phyloP scores from a whole-genome alignment of 2,888 invertebrate genomes.

The Hypercompe scribonia region DNA sequence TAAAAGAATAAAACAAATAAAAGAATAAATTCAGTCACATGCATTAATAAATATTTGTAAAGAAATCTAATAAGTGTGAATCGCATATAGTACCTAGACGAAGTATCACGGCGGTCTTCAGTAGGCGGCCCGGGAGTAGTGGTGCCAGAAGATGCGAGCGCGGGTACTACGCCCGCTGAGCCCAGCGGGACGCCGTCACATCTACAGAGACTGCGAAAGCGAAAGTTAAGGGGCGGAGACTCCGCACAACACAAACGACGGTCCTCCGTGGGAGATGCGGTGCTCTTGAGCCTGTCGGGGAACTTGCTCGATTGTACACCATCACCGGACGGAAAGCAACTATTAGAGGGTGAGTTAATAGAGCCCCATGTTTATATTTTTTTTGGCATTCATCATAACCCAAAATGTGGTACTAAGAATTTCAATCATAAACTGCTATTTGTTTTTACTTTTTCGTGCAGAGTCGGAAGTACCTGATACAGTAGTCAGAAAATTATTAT shows the following conservation, averaged over 20 bases:
- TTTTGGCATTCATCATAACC: neutral
- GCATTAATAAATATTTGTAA: neutral
- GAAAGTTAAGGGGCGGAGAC: slow-evolving; percentile 89
- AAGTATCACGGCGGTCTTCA: slow-evolving; percentile 82
- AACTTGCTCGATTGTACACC: slow-evolving; percentile 96
- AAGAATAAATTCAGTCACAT: neutral
- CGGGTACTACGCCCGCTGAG: slow-evolving; percentile 43
- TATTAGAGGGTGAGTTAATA: slow-evolving; percentile 77
- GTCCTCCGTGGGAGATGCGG: slow-evolving; percentile 95
- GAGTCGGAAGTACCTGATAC: slow-evolving; percentile 88
- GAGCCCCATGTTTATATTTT: neutral
- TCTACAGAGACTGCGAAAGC: slow-evolving; percentile 89
- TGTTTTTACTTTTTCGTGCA: slow-evolving; percentile 41
- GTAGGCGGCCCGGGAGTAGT: slow-evolving; percentile 67
- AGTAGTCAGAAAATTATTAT: slow-evolving; percentile 89
- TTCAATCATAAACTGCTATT: neutral
- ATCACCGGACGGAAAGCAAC: slow-evolving; percentile 90
- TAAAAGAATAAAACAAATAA: no score
- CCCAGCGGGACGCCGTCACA: slow-evolving; percentile 73
- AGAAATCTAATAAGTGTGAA: neutral
- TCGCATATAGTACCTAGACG: slow-evolving; percentile 77
- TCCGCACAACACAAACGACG: slow-evolving; percentile 91
- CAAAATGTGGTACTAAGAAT: neutral
- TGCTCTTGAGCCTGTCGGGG: slow-evolving; percentile 93
- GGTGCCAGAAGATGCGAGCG: slow-evolving; percentile 42